Base-by-base conservation (phyloP, 2,888 invertebrate species). In the Lochmaea crataegi region DNA sequence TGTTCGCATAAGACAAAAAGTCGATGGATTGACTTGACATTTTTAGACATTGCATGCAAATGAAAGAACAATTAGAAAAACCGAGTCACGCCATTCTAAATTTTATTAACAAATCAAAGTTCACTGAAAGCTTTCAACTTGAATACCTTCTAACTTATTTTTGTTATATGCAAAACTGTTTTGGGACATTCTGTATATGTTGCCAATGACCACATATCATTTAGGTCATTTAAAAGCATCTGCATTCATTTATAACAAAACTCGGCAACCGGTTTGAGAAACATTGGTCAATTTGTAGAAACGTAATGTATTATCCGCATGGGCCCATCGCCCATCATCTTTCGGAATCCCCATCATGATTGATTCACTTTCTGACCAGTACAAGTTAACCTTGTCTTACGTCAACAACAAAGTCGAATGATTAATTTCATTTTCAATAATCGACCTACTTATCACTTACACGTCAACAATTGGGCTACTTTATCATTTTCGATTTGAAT, bases 361-460 rank as follows among this genome's bases (percentile, higher is more conserved):
- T 60, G 60, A 60, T 60, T 60, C 38, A 60, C 60, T 60, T 60
- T 60, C 60, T 60, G 60, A 38, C 32, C 60, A 60, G 60, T 60
- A 60, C 32, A 14, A 38, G 60, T 18, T 60, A 60, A 60, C 60
- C 60, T 60, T 60, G 60, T 60, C 38, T 60, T 60, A 32, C 60
- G 32, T 32, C 60, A 60, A 60, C 60, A 60, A 32, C 60, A 60
- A 60, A 38, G 32, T 60, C 9, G 38, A 32, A 32, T 60, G 38
- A 60, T 60, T n/a, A 60, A 60, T 60, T 60, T 60, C 38, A 60
- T 60, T 60, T 60, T 60, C 60, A 60, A 60, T 60, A 60, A 60
- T 60, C 32, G 60, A 60, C 60, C 60, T 18, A 60, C 60, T 60
- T 60, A 14, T 2, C n/a, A n/a, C 10, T 32, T 26, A 58, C 9